Evolutionary conservation across 2,888 invertebrate genomes (phyloP).

Genomic region (Ormyrus nitidulus): DNA sequence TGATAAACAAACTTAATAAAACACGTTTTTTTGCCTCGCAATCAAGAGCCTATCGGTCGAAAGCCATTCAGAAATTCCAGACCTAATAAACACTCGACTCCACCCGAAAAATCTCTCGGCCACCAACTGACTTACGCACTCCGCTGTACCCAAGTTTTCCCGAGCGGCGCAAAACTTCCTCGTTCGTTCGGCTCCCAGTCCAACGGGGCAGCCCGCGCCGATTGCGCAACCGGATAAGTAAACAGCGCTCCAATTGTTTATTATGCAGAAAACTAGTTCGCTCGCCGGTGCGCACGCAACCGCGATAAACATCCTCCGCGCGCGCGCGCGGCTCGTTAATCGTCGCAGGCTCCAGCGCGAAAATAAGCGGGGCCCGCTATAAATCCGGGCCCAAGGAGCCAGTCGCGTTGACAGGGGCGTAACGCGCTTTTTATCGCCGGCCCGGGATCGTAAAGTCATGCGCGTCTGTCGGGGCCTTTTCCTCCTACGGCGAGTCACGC

Average conservation of each 20-base stretch:
- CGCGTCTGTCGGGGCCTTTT: slow-evolving; percentile 7
- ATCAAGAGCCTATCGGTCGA: too few species aligned
- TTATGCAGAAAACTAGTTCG: slow-evolving; percentile 24
- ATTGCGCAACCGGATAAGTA: not conserved
- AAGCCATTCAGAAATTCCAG: too few species aligned
- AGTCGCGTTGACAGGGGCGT: slow-evolving; percentile 52
- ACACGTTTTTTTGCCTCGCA: too few species aligned
- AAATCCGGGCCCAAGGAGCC: slow-evolving; percentile 11
- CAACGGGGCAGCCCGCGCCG: too few species aligned
- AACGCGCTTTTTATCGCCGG: slow-evolving; percentile 45
- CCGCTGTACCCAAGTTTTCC: too few species aligned
- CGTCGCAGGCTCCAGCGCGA: not conserved
- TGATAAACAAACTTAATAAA: too few species aligned
- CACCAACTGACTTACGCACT: too few species aligned
- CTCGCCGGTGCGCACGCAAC: too few species aligned
- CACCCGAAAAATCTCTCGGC: too few species aligned
- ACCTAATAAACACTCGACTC: too few species aligned
- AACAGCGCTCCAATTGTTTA: slow-evolving; percentile 30
- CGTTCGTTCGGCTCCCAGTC: too few species aligned
- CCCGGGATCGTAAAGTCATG: slow-evolving; percentile 50
- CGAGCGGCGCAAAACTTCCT: too few species aligned
- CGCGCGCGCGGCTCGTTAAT: slow-evolving; percentile 7
- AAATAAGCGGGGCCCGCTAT: not conserved
- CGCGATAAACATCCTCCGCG: not conserved
- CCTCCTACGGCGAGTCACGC: slow-evolving; percentile 66